Conservation (phyloP, 1,140 invertebrate species). For the Leptoteleia sp. region DNA sequence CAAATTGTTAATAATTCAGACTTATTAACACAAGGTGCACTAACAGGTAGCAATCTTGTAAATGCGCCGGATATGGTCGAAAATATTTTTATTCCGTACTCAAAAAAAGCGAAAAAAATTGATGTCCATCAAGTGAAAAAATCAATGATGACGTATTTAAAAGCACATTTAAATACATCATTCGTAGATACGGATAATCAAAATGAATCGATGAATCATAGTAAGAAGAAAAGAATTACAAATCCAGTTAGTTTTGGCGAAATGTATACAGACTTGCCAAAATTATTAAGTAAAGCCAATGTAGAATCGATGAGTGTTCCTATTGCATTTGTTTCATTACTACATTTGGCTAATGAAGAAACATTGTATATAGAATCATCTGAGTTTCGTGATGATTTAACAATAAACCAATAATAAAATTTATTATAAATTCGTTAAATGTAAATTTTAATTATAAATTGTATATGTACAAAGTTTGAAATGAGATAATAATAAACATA, state of each 20-base stretch:
- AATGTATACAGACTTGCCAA: constrained; percentile 84
- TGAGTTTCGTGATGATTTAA: neutral
- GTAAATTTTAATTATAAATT: too few relatives aligned
- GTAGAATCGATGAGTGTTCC: constrained; percentile 87
- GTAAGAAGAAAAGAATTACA: too few relatives aligned
- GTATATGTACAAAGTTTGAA: too few relatives aligned
- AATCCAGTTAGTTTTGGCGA: constrained; percentile 21
- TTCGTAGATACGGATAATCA: constrained; percentile 66
- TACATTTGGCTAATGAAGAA: constrained; percentile 84
- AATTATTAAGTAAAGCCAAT: constrained; percentile 83
- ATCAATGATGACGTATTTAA: constrained; percentile 83
- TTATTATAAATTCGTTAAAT: neutral
- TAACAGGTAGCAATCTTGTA: constrained; percentile 82
- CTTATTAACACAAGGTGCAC: constrained; percentile 67
- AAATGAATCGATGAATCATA: neutral
- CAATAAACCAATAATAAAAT: constrained; percentile 34
- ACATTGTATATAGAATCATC: constrained; percentile 8
- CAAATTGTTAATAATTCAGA: too few relatives aligned
- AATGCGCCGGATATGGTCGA: constrained; percentile 81
- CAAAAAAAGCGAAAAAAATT: constrained; percentile 88
- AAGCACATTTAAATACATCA: constrained; percentile 69
- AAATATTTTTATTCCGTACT: constrained; percentile 87
- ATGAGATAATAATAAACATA: too few relatives aligned
- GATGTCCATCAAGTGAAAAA: constrained; percentile 90
- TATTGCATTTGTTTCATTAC: constrained; percentile 87